Evolutionary conservation across 2,113 vertebrate species (phyloP), one percentile per base, ranked within the genome.

Genomic region (Thymallus thymallus): DNA sequence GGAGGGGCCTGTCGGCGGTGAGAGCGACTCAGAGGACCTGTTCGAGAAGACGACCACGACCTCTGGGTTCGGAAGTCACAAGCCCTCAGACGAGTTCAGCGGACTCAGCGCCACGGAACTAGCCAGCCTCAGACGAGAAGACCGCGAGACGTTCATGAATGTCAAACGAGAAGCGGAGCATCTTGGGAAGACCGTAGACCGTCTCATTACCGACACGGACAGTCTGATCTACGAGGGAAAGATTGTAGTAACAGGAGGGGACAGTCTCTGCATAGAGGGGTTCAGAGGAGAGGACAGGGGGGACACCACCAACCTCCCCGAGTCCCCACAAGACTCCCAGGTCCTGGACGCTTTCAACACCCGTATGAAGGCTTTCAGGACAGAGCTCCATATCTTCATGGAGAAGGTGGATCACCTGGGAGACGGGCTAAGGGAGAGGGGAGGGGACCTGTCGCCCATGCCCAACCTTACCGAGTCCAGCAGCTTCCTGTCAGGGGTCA

Each of bases 391-490:
- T 85, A 90, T 91, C 79, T 99, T 99, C 82, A 87, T 97, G 87
- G 97, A 98, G 86, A 97, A 96, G 84, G 87, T 98, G 80, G 94
- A 98, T 78, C 93, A 90, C 16, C 73, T 95, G 0, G 94, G 94
- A n/a, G 97, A 97, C 0, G 92, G 93, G 14, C 85, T 96, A 77
- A 92, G 93, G 79, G 96, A 97, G 61, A 93, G 92, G 71, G 90
- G 91, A 3, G 95, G 97, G 5, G 95, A 97, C 71, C 93, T 98
- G 4, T 98, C 97, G 0, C 96, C 97, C 6, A 92, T 97, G 92
- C 94, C 96, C 3, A 94, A 96, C 83, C 96, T 99, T 77, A 98
- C 97, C 0, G 98, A 98, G 84, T 99, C 97, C 62, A 96, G 96
- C 91, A 99, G 97, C 92, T 99, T 98, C 88, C 93, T 99, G 45